Evolutionary conservation across 2,797 vertebrate genomes (phyloP).

Genomic region (Toxotes lorentzi): DNA sequence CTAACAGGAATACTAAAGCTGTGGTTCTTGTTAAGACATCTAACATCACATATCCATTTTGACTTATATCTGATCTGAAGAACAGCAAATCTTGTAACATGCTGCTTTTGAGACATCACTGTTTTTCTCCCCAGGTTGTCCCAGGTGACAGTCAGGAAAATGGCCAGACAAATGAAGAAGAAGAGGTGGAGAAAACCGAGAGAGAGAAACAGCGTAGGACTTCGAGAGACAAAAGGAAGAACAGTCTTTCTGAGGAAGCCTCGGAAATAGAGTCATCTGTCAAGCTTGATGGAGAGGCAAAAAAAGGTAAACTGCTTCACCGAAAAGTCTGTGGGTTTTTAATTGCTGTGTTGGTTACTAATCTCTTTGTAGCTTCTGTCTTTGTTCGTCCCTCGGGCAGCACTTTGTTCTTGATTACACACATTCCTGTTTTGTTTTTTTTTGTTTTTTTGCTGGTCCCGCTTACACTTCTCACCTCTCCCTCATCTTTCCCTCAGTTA

Average conservation of each 20-base stretch:
- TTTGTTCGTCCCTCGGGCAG: not conserved
- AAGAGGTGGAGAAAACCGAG: slow-evolving; percentile 78
- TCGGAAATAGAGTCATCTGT: slow-evolving; percentile 80
- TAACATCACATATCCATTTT: not conserved
- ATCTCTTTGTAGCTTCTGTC: not conserved
- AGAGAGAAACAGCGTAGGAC: slow-evolving; percentile 59
- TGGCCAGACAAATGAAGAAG: slow-evolving; percentile 84
- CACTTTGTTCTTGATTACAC: not conserved
- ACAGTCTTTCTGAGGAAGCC: slow-evolving; percentile 81
- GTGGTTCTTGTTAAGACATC: not conserved
- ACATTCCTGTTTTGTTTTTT: not conserved
- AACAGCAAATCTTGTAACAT: not conserved
- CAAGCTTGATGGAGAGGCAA: slow-evolving; percentile 82
- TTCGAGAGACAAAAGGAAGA: slow-evolving; percentile 73
- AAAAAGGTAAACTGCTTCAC: slow-evolving; percentile 84
- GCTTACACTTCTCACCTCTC: slow-evolving; percentile 10
- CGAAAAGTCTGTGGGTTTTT: not conserved
- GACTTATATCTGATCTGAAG: not conserved
- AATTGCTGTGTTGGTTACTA: not conserved
- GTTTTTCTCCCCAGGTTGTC: slow-evolving; percentile 83
- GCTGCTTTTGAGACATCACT: not conserved
- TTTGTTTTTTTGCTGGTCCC: not conserved
- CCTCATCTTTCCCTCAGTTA: slow-evolving; percentile 76
- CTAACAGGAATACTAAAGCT: not conserved
- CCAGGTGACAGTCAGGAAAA: slow-evolving; percentile 90